phyloP scores from a whole-genome alignment of 2,113 vertebrate species.

The Syrmaticus mikado region DNA sequence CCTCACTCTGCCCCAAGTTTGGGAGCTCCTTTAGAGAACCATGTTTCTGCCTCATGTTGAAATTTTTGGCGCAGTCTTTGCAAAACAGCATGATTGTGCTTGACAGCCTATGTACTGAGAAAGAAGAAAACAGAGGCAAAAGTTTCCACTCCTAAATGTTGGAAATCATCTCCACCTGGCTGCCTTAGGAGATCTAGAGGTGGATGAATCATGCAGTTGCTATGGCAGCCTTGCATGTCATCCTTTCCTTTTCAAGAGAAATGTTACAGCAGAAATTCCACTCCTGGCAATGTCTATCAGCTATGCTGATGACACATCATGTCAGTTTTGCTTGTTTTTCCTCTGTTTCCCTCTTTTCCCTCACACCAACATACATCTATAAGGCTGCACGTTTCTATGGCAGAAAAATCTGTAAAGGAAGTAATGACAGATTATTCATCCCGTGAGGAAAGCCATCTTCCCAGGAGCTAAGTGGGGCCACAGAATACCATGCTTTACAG shows the following conservation, averaged over 20 bases:
- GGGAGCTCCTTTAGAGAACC: not conserved
- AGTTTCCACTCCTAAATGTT: not conserved
- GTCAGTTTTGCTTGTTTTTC: not conserved
- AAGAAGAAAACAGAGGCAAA: not conserved
- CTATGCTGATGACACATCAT: not conserved
- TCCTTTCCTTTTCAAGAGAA: not conserved
- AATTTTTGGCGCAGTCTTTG: not conserved
- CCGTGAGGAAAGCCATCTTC: not conserved
- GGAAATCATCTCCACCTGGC: not conserved
- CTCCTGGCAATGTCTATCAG: fast-evolving
- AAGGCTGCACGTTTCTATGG: not conserved
- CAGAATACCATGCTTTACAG: not conserved
- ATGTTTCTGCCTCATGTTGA: not conserved
- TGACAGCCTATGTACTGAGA: not conserved
- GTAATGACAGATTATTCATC: not conserved
- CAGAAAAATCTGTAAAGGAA: not conserved
- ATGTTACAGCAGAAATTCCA: not conserved
- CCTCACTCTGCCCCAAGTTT: fast-evolving
- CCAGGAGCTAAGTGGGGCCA: not conserved
- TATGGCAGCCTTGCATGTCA: not conserved
- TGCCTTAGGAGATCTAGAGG: not conserved
- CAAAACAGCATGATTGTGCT: not conserved
- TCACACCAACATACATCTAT: fast-evolving
- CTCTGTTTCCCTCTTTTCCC: not conserved
- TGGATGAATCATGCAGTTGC: not conserved